phyloP scores from a whole-genome alignment of 2,113 vertebrate species.

The Campylorhamphus procurvoides region DNA sequence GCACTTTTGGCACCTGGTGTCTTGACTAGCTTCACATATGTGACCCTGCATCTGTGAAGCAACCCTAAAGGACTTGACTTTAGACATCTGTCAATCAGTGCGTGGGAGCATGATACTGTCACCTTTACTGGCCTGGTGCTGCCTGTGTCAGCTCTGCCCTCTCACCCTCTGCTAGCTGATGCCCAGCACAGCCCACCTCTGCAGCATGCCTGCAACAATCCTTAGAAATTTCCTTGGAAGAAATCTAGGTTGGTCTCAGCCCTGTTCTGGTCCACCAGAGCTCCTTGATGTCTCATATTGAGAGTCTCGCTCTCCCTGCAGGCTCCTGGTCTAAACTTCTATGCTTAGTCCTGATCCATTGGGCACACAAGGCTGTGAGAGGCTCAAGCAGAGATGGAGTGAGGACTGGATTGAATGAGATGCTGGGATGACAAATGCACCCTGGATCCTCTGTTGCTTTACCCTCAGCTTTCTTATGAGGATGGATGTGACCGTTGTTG shows the following conservation, averaged over 20 bases:
- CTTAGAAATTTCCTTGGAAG: not conserved
- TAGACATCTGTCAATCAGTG: not conserved
- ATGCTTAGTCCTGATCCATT: not conserved
- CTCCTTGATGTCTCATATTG: rapidly evolving
- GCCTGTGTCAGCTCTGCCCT: not conserved
- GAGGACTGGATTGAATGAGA: not conserved
- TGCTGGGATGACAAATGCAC: not conserved
- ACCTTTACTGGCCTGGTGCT: not conserved
- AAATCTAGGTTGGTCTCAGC: not conserved
- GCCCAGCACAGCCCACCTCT: not conserved
- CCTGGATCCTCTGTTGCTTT: not conserved
- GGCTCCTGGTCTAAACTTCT: not conserved
- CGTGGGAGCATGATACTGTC: not conserved
- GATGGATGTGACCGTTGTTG: not conserved
- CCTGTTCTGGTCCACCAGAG: not conserved
- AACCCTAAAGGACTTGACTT: not conserved
- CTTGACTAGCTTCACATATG: slow-evolving; percentile 13
- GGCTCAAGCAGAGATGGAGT: too few relatives aligned
- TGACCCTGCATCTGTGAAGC: not conserved
- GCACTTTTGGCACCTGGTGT: not conserved
- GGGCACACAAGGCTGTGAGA: not conserved
- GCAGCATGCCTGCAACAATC: not conserved
- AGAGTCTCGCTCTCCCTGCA: not conserved
- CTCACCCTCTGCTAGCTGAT: not conserved
- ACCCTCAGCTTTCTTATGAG: not conserved